A percentile compares a stretch with the other conserved stretches of the same genome.
These are phyloP conservation scores for Xanthorhoe spadicearia DNA, from an alignment of 2,888 invertebrate genomes.

Conservation along the genomic window DNA sequence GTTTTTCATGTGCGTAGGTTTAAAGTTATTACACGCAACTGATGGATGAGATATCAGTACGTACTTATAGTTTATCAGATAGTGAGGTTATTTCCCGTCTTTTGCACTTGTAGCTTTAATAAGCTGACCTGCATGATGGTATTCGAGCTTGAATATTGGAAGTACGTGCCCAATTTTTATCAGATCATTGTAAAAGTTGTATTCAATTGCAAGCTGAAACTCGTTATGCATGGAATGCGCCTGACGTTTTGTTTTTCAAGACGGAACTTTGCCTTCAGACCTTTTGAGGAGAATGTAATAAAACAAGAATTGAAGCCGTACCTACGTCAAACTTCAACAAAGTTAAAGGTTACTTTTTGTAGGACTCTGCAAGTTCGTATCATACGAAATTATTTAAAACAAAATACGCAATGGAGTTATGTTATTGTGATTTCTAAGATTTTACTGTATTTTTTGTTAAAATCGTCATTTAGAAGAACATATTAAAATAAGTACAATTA, in stretches of 20 bases:
- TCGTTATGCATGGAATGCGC: slow-evolving; percentile 35
- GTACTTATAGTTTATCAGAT: background rate
- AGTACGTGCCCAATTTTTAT: slow-evolving; percentile 2
- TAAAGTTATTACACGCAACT: background rate
- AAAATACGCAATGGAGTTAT: background rate
- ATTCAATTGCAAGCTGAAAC: slow-evolving; percentile 26
- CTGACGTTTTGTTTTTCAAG: slow-evolving; percentile 24
- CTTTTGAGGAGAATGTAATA: slow-evolving; percentile 20
- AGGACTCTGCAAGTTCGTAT: slow-evolving; percentile 2
- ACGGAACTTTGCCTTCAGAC: slow-evolving; percentile 17
- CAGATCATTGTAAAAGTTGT: slow-evolving; percentile 6
- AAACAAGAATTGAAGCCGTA: slow-evolving; percentile 18
- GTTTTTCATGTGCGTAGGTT: background rate
- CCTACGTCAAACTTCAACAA: slow-evolving; percentile 20
- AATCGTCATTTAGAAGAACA: no score
- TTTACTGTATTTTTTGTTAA: no score
- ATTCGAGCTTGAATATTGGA: slow-evolving; percentile 1
- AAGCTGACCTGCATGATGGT: slow-evolving; percentile 20
- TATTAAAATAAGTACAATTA: background rate
- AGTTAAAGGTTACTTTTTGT: slow-evolving; percentile 11
- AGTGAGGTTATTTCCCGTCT: background rate
- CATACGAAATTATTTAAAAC: background rate
- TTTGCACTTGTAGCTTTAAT: slow-evolving; percentile 3
- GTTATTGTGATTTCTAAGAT: background rate
- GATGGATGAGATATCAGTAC: background rate